Evolutionary conservation across 2,113 vertebrate species (phyloP), one percentile per base, ranked within the genome.

Genomic region (Antigone vipio): DNA sequence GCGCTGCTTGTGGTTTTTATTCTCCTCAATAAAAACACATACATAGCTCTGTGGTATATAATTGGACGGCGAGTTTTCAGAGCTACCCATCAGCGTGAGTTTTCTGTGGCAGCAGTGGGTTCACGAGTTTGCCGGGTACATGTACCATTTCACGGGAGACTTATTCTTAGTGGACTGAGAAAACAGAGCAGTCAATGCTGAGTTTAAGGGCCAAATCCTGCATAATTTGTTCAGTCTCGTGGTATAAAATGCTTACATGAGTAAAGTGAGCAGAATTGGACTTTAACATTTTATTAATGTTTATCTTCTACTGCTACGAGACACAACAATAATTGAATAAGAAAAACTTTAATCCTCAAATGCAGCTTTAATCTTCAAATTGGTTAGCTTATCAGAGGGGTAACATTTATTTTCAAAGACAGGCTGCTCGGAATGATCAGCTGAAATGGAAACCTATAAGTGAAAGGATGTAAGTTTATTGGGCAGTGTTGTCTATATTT

Each of bases 151-250:
- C 98, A 98, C 66, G 85, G 98, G 98, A 98, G 96, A 97, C 97
- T 98, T 98, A 93, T 56, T 97, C 97, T 97, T 97, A 98, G 98
- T 91, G 97, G 98, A 85, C 97, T 98, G 98, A 97, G 98, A 96
- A 98, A 98, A 42, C 71, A 91, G 96, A 98, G 97, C 96, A 89
- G 80, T 12, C 85, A 62, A 0, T 9, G 80, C 67, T 9, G 81
- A 79, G 72, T 67, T 62, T 83, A 29, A 74, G 93, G 92, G 91
- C 92, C 79, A 92, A 93, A 94, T 60, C 75, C 76, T 52, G 68
- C 69, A 16, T 35, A 80, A 84, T 82, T 88, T 49, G 1, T 40
- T 82, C 81, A 20, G 74, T 62, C 77, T 82, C 58, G 1, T 9
- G 18, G 71, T 62, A 79, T 44, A 55, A 66, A 92, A 85, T 8